Percentiles rank a stretch among this genome's conserved stretches.
These are phyloP conservation scores for Parapsyche elsis DNA, from an alignment of 1,140 invertebrate species.

Conservation along the genomic window DNA sequence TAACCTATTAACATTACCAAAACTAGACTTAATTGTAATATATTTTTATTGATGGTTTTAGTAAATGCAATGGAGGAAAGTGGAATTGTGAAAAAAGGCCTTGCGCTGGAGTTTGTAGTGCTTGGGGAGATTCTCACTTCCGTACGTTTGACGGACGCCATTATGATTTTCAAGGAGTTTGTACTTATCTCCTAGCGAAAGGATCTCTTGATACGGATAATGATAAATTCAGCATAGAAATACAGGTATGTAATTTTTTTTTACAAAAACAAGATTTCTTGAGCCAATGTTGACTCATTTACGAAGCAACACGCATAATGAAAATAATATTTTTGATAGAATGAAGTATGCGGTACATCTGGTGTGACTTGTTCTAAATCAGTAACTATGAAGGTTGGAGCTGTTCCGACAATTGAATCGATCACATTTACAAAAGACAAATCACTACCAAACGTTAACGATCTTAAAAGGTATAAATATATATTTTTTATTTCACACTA, in stretches of 20 bases:
- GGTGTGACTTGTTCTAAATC: conserved; percentile 91
- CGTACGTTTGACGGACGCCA: conserved; percentile 86
- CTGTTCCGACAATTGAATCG: conserved; percentile 69
- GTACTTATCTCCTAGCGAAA: conserved; percentile 86
- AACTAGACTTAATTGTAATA: not conserved
- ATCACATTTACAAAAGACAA: conserved; percentile 67
- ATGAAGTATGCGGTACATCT: conserved; percentile 85
- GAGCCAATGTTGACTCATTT: not conserved
- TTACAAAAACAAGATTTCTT: not conserved
- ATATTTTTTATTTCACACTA: conserved; percentile 16
- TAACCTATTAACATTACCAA: no score
- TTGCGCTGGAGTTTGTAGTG: conserved; percentile 78
- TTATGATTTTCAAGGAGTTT: conserved; percentile 89
- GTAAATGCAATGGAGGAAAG: conserved; percentile 74
- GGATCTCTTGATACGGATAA: conserved; percentile 69
- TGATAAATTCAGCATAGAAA: conserved; percentile 77
- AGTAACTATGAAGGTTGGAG: conserved; percentile 73
- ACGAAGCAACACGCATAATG: no score
- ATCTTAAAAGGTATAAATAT: conserved; percentile 62
- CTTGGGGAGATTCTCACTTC: conserved; percentile 90
- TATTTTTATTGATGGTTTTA: conserved; percentile 57
- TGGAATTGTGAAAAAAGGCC: conserved; percentile 75
- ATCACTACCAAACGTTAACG: conserved; percentile 63
- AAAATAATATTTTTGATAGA: conserved; percentile 65
- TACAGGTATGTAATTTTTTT: conserved; percentile 67